A percentile compares a stretch with the other conserved stretches of the same genome.
Conservation (phyloP, 2,797 vertebrate genomes). For the Pelodytes ibericus region DNA sequence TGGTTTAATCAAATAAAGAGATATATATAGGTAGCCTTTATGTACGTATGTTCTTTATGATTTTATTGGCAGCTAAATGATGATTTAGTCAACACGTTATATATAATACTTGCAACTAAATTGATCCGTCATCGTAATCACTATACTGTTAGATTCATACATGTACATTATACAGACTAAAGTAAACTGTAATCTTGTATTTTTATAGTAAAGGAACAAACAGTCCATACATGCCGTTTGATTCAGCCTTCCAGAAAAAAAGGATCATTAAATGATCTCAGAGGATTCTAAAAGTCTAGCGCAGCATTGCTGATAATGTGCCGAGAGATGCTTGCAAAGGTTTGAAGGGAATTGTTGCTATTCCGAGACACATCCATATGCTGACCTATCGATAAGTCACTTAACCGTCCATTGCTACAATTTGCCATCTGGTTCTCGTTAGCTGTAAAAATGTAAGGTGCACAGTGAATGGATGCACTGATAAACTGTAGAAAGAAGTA, state of each 20-base stretch:
- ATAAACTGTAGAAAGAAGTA: no score
- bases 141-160: no score
- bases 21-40: no score
- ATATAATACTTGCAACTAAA: no score
- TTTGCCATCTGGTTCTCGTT: conserved; percentile 39
- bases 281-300: neutral
- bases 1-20: no score
- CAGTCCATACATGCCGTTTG: neutral
- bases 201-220: neutral
- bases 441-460: conserved; percentile 1
- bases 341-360: conserved; percentile 39
- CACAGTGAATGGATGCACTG: neutral
- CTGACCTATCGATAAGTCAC: conserved; percentile 48
- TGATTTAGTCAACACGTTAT: no score
- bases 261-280: conserved; percentile 22
- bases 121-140: no score
- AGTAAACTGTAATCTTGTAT: no score
- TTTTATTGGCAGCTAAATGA: no score
- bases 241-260: conserved; percentile 1
- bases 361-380: conserved; percentile 23
- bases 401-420: conserved; percentile 18
- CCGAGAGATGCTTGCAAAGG: neutral
- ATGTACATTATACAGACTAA: no score
- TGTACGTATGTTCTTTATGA: no score
- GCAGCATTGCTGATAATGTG: conserved; percentile 1